phyloP scores from a whole-genome alignment of 2,797 vertebrate species.

The Australoheros facetus region DNA sequence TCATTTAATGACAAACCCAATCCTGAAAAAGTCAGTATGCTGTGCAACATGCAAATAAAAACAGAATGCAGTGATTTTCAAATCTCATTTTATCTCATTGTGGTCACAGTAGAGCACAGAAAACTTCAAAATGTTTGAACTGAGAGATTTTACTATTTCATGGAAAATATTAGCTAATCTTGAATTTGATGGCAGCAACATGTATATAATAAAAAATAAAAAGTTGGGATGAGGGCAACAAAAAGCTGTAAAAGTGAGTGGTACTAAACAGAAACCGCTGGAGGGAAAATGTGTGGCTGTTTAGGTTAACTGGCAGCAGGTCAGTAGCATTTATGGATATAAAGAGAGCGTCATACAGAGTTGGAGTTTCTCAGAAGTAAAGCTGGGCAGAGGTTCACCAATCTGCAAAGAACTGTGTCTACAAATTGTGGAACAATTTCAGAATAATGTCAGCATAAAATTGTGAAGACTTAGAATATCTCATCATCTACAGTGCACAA shows the following conservation, averaged over 20 bases:
- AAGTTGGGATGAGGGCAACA: not conserved
- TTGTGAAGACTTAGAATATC: no score
- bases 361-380: no score
- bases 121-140: not conserved
- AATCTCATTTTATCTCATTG: not conserved
- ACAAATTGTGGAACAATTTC: no score
- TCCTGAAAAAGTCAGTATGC: no score
- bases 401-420: no score
- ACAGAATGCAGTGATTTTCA: not conserved
- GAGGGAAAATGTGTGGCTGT: not conserved
- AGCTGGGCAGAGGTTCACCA: no score
- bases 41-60: not conserved
- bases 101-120: not conserved
- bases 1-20: not conserved
- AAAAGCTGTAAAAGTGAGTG: not conserved
- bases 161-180: not conserved
- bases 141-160: not conserved
- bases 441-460: no score
- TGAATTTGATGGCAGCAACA: not conserved
- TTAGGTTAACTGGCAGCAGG: not conserved
- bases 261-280: not conserved
- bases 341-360: no score
- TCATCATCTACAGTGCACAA: no score
- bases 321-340: not conserved
- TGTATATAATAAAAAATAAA: not conserved